Conservation (phyloP, 2,888 invertebrate genomes). For the Drosophila seclusa region DNA sequence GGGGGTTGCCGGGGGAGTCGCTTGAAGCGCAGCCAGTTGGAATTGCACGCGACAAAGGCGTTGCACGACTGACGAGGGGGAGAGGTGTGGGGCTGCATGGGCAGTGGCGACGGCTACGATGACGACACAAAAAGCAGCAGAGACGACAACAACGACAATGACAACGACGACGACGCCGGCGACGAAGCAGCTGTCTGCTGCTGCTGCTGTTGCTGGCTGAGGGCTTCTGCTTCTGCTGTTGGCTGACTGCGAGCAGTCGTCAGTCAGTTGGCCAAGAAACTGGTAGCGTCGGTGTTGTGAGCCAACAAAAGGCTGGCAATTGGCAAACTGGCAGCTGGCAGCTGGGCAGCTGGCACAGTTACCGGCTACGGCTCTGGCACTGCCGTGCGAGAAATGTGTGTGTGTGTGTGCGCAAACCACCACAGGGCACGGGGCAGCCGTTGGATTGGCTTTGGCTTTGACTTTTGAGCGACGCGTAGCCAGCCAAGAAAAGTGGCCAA, state of each 20-base stretch:
- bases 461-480: slow-evolving; percentile 76
- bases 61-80: slow-evolving; percentile 17
- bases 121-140: slow-evolving; percentile 70
- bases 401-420: slow-evolving; percentile 29
- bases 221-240: slow-evolving; percentile 77
- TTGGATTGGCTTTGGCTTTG: slow-evolving; percentile 61
- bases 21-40: slow-evolving; percentile 84
- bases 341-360: slow-evolving; percentile 64
- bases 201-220: slow-evolving; percentile 69
- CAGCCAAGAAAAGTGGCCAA: slow-evolving; percentile 80
- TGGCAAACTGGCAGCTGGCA: slow-evolving; percentile 66
- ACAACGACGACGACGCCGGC: slow-evolving; percentile 50
- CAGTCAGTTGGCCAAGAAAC: slow-evolving; percentile 84
- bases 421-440: slow-evolving; percentile 57
- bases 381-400: slow-evolving; percentile 30
- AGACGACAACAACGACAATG: slow-evolving; percentile 22
- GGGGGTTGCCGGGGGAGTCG: slow-evolving; percentile 46
- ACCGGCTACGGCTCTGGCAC: slow-evolving; percentile 62
- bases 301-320: slow-evolving; percentile 78
- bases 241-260: slow-evolving; percentile 83
- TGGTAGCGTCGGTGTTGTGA: slow-evolving; percentile 80
- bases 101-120: slow-evolving; percentile 50
- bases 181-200: slow-evolving; percentile 31
- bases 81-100: slow-evolving; percentile 1
- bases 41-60: slow-evolving; percentile 64